phyloP scores from a whole-genome alignment of 2,113 vertebrate species.

The Paramormyrops kingsleyae region DNA sequence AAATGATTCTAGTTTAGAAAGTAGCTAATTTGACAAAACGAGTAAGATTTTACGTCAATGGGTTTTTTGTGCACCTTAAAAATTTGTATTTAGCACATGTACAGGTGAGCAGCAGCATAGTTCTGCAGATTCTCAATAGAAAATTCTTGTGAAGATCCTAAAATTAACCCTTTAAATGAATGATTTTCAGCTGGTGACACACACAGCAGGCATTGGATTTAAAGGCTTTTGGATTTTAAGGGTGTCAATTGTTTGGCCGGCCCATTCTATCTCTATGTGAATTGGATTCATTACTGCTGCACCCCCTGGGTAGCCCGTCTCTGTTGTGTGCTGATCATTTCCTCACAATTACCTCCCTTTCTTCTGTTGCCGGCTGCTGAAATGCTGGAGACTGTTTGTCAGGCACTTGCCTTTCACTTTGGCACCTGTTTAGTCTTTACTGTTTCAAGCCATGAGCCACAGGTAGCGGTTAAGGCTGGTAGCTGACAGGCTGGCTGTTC shows the following conservation, averaged over 20 bases:
- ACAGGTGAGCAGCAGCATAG: neutral
- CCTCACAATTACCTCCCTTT: neutral
- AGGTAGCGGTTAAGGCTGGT: neutral
- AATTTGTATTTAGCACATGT: neutral
- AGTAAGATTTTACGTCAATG: neutral
- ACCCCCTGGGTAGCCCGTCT: neutral
- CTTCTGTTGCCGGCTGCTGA: neutral
- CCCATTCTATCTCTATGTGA: neutral
- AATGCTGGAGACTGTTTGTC: neutral
- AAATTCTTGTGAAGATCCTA: neutral
- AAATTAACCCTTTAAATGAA: neutral
- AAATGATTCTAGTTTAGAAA: neutral
- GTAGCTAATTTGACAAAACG: neutral
- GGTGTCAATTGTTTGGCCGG: neutral
- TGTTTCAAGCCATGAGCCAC: neutral
- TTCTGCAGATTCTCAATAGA: neutral
- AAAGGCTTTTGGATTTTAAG: neutral
- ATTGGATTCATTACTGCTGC: neutral
- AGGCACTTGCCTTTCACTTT: neutral
- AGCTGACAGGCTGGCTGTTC: neutral
- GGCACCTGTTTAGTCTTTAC: neutral
- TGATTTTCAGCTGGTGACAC: neutral
- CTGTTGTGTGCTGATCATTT: constrained; percentile 4
- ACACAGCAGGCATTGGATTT: neutral
- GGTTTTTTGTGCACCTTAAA: neutral